A percentile compares a stretch with the other conserved stretches of the same genome.
These are phyloP conservation scores for Progne subis DNA, from an alignment of 2,113 vertebrate species.

Conservation along the genomic window DNA sequence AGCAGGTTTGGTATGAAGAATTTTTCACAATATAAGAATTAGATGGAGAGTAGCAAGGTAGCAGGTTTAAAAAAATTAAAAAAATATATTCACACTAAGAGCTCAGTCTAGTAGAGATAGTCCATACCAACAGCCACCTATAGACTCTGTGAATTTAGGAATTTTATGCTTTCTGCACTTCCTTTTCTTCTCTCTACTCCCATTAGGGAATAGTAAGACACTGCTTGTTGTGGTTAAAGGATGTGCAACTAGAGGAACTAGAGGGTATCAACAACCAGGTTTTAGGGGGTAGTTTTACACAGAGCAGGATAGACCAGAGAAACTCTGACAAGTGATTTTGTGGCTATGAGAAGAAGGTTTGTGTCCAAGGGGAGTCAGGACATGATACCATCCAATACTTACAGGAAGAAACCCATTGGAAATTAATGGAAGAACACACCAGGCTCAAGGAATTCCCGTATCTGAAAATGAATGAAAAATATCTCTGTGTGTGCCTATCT, in stretches of 20 bases:
- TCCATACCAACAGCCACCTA: background rate
- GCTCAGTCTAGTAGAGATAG: fast-evolving
- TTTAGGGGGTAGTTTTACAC: background rate
- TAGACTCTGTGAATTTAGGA: background rate
- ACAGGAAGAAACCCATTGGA: background rate
- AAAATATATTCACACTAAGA: background rate
- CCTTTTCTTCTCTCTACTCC: background rate
- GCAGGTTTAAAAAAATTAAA: background rate
- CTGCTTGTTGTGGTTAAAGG: background rate
- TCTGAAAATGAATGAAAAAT: background rate
- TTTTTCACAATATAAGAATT: background rate
- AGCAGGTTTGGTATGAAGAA: background rate
- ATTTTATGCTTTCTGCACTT: background rate
- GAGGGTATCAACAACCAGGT: background rate
- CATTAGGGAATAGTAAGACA: background rate
- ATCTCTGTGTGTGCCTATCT: background rate
- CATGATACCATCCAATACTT: background rate
- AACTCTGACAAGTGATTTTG: background rate
- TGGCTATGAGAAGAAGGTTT: background rate
- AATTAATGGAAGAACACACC: background rate
- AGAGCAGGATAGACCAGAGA: background rate
- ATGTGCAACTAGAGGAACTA: background rate
- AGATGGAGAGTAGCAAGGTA: background rate
- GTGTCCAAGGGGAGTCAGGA: background rate
- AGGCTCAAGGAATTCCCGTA: background rate